Conservation (phyloP, 2,797 vertebrate species). For the Halcyon chelicuti region DNA sequence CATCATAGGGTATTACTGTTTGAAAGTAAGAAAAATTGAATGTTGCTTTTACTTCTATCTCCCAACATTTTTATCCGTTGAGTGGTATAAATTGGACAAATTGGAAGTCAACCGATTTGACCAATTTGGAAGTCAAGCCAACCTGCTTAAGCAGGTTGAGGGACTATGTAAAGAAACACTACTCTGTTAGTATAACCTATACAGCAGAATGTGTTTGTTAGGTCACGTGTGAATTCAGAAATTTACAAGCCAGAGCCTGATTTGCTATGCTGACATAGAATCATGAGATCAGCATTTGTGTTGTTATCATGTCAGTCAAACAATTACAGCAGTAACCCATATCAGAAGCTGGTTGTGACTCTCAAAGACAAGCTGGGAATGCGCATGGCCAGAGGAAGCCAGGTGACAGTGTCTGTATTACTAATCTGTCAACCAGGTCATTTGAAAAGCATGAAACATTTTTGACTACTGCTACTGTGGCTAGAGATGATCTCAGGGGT, state of each 20-base stretch:
- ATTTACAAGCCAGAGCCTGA: not conserved
- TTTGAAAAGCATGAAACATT: not conserved
- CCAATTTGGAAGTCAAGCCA: too few relatives aligned
- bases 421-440: not conserved
- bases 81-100: not conserved
- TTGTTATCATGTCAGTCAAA: not conserved
- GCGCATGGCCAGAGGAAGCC: not conserved
- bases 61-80: not conserved
- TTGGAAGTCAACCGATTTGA: not conserved
- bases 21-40: conserved; percentile 82
- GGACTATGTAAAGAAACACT: not conserved
- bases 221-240: not conserved
- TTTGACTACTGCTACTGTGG: not conserved
- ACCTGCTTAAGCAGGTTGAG: not conserved
- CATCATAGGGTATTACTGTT: conserved; percentile 97
- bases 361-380: not conserved
- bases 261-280: not conserved
- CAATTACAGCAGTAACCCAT: not conserved
- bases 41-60: not conserved
- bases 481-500: not conserved
- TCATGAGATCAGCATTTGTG: not conserved
- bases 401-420: not conserved
- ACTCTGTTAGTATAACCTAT: not conserved
- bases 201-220: not conserved
- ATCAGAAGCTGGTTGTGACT: not conserved